Conservation (phyloP, 2,797 vertebrate species). For the Cossypha heuglini region DNA sequence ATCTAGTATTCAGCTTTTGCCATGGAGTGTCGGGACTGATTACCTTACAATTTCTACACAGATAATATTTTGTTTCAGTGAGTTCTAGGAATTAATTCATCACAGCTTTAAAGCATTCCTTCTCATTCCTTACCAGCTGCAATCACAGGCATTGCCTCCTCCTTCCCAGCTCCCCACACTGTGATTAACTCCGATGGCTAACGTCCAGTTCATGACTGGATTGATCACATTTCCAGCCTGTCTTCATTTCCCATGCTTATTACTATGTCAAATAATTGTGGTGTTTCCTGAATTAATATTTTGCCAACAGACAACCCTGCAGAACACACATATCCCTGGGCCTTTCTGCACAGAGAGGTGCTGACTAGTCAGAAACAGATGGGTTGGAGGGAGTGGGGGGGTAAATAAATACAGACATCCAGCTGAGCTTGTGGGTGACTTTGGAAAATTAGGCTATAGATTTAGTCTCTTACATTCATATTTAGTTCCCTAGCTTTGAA, state of each 20-base stretch:
- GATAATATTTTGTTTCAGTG: not conserved
- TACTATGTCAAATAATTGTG: not conserved
- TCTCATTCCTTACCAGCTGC: not conserved
- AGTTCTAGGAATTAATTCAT: not conserved
- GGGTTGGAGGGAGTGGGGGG: not conserved
- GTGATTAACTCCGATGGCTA: not conserved
- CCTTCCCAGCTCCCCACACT: not conserved
- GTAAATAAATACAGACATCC: conserved; percentile 4
- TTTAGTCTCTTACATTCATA: not conserved
- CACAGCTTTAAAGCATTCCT: not conserved
- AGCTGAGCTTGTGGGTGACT: not conserved
- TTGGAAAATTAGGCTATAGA: not conserved
- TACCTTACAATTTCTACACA: not conserved
- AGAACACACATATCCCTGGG: not conserved
- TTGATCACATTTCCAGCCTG: not conserved
- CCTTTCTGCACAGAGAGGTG: not conserved
- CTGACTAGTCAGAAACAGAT: conserved; percentile 24
- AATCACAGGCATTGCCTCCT: not conserved
- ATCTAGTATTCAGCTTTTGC: not conserved
- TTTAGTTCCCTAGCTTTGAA: not conserved
- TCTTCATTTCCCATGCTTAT: not conserved
- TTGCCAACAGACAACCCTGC: not conserved
- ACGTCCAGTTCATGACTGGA: not conserved
- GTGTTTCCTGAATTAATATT: not conserved
- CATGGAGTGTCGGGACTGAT: not conserved